phyloP scores from a whole-genome alignment of 2,113 vertebrate genomes.

The Catharus fuscescens region DNA sequence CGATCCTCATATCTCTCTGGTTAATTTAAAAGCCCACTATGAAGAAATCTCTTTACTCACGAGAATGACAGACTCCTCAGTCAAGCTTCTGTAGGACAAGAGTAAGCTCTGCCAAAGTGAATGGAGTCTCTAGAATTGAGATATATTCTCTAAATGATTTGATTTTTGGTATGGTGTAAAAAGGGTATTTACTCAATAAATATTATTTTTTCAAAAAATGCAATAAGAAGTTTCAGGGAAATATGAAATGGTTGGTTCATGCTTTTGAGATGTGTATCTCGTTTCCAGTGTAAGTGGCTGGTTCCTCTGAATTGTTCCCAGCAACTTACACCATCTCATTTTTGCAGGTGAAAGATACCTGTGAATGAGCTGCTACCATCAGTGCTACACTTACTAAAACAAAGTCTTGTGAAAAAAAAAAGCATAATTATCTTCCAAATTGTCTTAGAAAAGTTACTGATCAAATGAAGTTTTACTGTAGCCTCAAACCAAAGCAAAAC shows the following conservation, averaged over 20 bases:
- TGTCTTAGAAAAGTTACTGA: not conserved
- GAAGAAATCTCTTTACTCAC: not conserved
- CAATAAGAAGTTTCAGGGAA: not conserved
- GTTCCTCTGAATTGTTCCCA: not conserved
- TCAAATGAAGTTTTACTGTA: not conserved
- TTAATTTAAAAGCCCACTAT: not conserved
- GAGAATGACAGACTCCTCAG: not conserved
- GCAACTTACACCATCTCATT: not conserved
- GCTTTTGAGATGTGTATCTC: not conserved
- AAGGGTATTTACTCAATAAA: not conserved
- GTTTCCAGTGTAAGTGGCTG: not conserved
- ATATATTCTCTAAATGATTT: not conserved
- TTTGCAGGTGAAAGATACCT: not conserved
- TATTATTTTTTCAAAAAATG: not conserved
- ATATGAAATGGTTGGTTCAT: not conserved
- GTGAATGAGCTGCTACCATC: not conserved
- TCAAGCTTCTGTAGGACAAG: not conserved
- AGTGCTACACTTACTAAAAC: not conserved
- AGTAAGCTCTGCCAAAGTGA: not conserved
- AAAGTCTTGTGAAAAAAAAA: not conserved
- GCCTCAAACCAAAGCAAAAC: not conserved
- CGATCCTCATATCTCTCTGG: not conserved
- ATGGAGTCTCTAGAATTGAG: not conserved
- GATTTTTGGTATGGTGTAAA: not conserved
- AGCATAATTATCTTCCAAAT: not conserved